Base-by-base conservation (phyloP, 2,888 invertebrate species). In the Opisthograptis luteolata region DNA sequence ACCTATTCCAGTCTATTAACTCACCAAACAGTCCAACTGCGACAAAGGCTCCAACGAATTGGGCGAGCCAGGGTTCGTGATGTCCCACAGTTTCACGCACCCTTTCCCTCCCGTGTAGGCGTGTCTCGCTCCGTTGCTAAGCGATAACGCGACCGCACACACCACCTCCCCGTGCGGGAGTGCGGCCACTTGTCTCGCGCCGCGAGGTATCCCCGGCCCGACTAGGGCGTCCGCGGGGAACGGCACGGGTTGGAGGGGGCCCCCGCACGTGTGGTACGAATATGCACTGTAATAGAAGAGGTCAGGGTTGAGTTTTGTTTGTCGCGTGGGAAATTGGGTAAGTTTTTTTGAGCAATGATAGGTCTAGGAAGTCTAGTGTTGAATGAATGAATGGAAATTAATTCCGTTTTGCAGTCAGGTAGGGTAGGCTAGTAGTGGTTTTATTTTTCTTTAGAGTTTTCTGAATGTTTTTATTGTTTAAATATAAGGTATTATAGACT, bases 31-130 rank as follows among this genome's bases (percentile, higher is more conserved):
- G 77, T 98, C 97, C 32, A 98, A 86, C 79, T 97, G 97, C 27
- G 97, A 96, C 3, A 98, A 93, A 4, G 97, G 97, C 62, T 98
- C 98, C 24, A 98, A 84, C 70, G 97, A 96, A 40, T 95, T 95
- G 0, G 94, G 95, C 70, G 96, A 95, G 1, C 94, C 94, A 0
- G 96, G 96, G 71, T 96, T 96, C 69, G 95, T 95, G 68, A 98
- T 97, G 81, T 98, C 98, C 98, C 98, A 98, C 12, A 98, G 96
- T 87, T 99, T 99, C 58, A 99, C 98, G 82, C 98, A 97, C 17
- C 98, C 98, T 87, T 98, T 99, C 58, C 98, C 98, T 15, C 98
- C 99, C 0, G 99, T 99, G 87, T 98, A 99, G n/a, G 98, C 97
- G 82, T 97, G 96, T 66, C 97, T 93, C 57, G 96, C 95, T 52